Base-by-base conservation (phyloP, 2,888 invertebrate genomes). In the Eupithecia inturbata region DNA sequence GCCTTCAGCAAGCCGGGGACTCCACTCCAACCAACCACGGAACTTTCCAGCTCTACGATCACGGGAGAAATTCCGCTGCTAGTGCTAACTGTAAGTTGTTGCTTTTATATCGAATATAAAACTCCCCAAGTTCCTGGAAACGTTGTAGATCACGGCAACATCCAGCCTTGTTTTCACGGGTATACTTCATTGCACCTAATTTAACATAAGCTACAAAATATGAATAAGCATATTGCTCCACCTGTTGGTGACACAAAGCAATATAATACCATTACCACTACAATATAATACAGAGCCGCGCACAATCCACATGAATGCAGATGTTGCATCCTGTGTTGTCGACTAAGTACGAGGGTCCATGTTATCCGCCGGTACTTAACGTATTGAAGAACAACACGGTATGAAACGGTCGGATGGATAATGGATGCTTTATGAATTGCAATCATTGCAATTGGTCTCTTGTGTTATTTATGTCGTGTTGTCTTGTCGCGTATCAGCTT, bases 31-130 rank as follows among this genome's bases (percentile, higher is more conserved):
- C 93, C 66, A 91, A 83, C 82, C 94, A 93, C 86, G 94, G 93
- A 66, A 93, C 93, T 60, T 94, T 94, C 81, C 92, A 92, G 76
- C 86, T 94, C 1, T 93, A 92, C 83, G 94, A 94, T 72, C 91
- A 92, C 49, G 87, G 87, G 7, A 84, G 91, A 39, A 87, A 45
- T 75, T 89, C 90, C 45, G 85, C 85, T 66, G 88, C 88, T 2
- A 91, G 89, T 75, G 84, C 88, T 19, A 90, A 84, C 74, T 93
- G 93, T 94, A 75, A 91, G 89, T 90, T 74, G 16, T 39, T 39
- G 22, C 22, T 33, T 31, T 63, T 62, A 19, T 62, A 28, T 57
- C 57, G 5, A 12, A 57, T 57, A 57, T 26, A 22, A 45, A 19
- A 4, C 3, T 57, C 26, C 26, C 12, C 10, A 57, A 57, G 9